Conservation (phyloP, 2,113 vertebrate species). For the Oreotrochilus melanogaster region DNA sequence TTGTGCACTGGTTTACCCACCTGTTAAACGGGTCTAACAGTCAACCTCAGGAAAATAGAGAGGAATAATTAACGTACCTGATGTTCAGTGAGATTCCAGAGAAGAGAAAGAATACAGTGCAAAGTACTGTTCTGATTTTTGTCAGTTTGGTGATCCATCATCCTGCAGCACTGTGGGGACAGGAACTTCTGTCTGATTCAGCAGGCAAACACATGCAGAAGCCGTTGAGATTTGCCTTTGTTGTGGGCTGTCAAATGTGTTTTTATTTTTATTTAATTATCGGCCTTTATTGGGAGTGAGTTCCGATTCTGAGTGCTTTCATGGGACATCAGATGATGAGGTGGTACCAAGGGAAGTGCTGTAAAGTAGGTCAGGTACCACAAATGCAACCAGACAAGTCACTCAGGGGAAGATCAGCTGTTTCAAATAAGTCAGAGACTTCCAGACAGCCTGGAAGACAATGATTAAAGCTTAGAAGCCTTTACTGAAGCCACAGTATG, state of each 20-base stretch:
- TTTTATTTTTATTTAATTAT: constrained; percentile 70
- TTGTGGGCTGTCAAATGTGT: constrained; percentile 67
- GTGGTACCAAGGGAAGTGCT: constrained; percentile 48
- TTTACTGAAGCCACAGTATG: constrained; percentile 14
- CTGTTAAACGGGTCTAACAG: constrained; percentile 53
- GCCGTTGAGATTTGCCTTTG: constrained; percentile 44
- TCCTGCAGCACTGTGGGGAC: constrained; percentile 7
- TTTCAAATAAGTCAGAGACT: constrained; percentile 53
- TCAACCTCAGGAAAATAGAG: constrained; percentile 28
- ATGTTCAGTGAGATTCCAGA: constrained; percentile 20
- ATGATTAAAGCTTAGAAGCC: constrained; percentile 50
- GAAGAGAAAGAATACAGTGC: background rate
- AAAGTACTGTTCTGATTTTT: constrained; percentile 8
- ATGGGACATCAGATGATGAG: constrained; percentile 44
- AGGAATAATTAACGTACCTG: constrained; percentile 39
- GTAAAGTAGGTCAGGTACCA: constrained; percentile 70
- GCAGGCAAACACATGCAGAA: constrained; percentile 61
- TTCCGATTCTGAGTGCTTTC: constrained; percentile 51
- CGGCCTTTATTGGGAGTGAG: constrained; percentile 37
- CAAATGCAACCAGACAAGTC: constrained; percentile 61
- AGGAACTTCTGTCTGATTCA: constrained; percentile 48
- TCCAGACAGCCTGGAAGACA: constrained; percentile 15
- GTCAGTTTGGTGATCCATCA: constrained; percentile 48
- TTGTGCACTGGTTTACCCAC: constrained; percentile 32
- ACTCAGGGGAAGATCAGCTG: constrained; percentile 49